Evolutionary conservation across 2,113 vertebrate genomes (phyloP).

Genomic region (Potamarius usumacintae): DNA sequence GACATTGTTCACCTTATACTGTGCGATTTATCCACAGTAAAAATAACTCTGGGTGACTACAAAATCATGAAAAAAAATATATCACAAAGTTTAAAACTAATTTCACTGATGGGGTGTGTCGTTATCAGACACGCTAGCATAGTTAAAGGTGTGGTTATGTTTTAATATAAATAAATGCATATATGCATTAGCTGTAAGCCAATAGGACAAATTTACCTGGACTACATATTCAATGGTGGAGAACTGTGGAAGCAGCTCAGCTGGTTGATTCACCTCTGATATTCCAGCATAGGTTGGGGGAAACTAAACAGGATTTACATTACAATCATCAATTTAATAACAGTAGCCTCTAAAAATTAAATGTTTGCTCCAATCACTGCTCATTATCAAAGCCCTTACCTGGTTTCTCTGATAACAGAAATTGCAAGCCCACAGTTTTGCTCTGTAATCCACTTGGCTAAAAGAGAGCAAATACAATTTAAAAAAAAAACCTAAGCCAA

Average conservation of each 20-base stretch:
- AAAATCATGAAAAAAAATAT: neutral
- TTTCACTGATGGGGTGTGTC: too few species aligned
- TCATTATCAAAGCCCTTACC: slow-evolving; percentile 68
- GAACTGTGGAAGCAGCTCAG: slow-evolving; percentile 95
- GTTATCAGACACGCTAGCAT: neutral
- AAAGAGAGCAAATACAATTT: slow-evolving; percentile 49
- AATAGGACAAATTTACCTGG: slow-evolving; percentile 77
- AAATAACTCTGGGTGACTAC: neutral
- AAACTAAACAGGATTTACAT: slow-evolving; percentile 75
- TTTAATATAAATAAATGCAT: neutral
- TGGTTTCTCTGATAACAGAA: slow-evolving; percentile 99
- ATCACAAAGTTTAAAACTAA: too few species aligned
- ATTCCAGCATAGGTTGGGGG: slow-evolving; percentile 96
- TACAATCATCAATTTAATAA: neutral
- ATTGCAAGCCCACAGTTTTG: slow-evolving; percentile 98
- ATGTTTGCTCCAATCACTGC: neutral
- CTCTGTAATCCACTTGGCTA: slow-evolving; percentile 98
- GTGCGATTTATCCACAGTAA: neutral
- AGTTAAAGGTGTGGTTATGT: too few species aligned
- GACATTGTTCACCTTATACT: neutral
- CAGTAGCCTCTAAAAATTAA: neutral
- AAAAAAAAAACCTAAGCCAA: neutral
- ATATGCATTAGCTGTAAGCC: neutral
- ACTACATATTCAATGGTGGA: slow-evolving; percentile 99
- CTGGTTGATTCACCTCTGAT: slow-evolving; percentile 95